phyloP scores from a whole-genome alignment of 2,113 vertebrate genomes.

The Tapirus terrestris region DNA sequence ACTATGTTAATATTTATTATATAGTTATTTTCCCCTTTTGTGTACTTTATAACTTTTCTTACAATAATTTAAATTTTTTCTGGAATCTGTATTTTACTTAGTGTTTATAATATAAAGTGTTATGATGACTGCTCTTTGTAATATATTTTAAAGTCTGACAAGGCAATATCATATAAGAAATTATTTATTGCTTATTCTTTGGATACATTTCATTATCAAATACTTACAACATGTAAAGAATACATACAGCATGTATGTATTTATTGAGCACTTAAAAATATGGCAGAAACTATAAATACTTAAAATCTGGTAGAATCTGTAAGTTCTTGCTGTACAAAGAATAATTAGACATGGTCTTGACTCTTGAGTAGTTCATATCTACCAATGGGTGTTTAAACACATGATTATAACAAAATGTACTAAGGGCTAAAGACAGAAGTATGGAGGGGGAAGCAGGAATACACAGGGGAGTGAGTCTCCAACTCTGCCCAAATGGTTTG shows the following conservation, averaged over 20 bases:
- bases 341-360: not conserved
- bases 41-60: not conserved
- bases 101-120: not conserved
- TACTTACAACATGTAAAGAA: not conserved
- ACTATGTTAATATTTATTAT: not conserved
- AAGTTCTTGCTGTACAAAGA: not conserved
- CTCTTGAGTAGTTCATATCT: not conserved
- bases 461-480: not conserved
- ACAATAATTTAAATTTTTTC: not conserved
- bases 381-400: not conserved
- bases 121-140: not conserved
- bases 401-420: not conserved
- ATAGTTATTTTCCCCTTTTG: not conserved
- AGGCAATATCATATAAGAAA: not conserved
- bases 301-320: not conserved
- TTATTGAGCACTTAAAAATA: not conserved
- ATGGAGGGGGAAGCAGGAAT: not conserved
- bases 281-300: not conserved
- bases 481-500: not conserved
- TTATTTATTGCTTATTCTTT: not conserved
- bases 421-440: not conserved
- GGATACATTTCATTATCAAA: not conserved
- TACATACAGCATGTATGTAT: not conserved
- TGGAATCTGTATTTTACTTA: slow-evolving; percentile 16
- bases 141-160: not conserved